Evolutionary conservation across 2,113 vertebrate genomes (phyloP), one percentile per base, ranked within the genome.

Genomic region (Pelmatolapia mariae): DNA sequence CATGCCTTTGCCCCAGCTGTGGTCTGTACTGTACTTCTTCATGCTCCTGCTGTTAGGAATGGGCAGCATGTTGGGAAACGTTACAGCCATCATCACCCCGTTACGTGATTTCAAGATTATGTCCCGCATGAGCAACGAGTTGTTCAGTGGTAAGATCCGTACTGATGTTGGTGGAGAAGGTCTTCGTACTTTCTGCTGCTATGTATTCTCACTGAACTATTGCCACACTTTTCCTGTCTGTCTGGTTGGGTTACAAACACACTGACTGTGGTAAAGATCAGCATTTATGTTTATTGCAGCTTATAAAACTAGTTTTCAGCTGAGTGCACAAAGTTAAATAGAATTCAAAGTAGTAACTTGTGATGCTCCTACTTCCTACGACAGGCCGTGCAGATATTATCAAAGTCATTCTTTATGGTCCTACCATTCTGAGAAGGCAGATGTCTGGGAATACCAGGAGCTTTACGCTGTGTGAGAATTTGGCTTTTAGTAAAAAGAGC

Each of bases 51-150:
- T 97, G 94, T 88, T 99, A 94, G 98, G 98, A 11, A 93, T 99
- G 1, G 98, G 98, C 26, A 99, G 98, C 96, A 99, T 99, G 98
- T 93, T 99, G 94, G 98, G 98, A 1, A 99, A 99, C 68, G 92
- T 97, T 0, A 97, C 97, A 0, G 98, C 97, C 81, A 97, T 99
- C 92, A 97, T 97, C 91, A 99, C 98, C 0, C 98, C 98, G 0
- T 96, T 99, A 12, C 96, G 94, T 0, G 98, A 99, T 96, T 97
- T 97, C 94, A 96, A 86, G 86, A 1, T 89, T 73, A 38, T 98
- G 0, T 89, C 96, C 10, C 54, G 85, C 8, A 87, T 98, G 12
- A 96, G 97, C 93, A 96, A 91, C 61, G 98, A 98, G 93, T 61
- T 96, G 16, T 94, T 98, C 54, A 97, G 97, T 1, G 98, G 98